These are phyloP conservation scores for Grantiella picta DNA, from an alignment of 2,113 vertebrate species.

Conservation along the genomic window DNA sequence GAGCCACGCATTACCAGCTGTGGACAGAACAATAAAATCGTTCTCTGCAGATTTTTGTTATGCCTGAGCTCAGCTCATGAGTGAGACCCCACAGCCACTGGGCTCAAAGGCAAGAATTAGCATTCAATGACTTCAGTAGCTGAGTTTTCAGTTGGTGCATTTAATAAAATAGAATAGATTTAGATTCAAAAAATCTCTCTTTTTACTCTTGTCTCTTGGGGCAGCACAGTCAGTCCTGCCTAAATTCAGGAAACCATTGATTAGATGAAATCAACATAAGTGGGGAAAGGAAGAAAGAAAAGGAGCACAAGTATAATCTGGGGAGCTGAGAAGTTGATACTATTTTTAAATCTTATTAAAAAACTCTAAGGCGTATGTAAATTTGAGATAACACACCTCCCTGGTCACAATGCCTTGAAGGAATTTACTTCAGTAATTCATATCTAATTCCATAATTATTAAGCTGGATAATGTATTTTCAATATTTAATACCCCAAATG, in stretches of 20 bases:
- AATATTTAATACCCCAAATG: conserved; percentile 7
- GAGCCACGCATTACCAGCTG: accelerated
- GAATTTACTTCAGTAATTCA: conserved; percentile 54
- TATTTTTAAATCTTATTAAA: conserved; percentile 44
- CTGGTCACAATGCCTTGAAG: background rate
- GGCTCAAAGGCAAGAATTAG: background rate
- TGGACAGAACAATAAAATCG: background rate
- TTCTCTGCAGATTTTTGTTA: background rate
- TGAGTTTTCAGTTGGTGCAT: background rate
- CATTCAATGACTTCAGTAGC: background rate
- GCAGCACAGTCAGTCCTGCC: background rate
- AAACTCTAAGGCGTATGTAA: conserved; percentile 28
- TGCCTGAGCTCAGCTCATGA: background rate
- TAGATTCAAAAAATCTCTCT: background rate
- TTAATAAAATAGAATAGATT: background rate
- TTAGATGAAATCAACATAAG: background rate
- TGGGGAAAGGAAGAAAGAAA: background rate
- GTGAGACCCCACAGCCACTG: background rate
- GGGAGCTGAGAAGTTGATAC: background rate
- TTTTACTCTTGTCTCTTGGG: background rate
- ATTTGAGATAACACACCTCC: conserved; percentile 46
- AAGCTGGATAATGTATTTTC: conserved; percentile 24
- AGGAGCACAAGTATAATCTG: background rate
- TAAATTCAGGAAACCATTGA: background rate
- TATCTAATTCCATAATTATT: conserved; percentile 59